Percentiles rank a stretch among this genome's conserved stretches.
These are phyloP conservation scores for Athripsodes cinereus DNA, from an alignment of 2,888 invertebrate species.

Conservation along the genomic window DNA sequence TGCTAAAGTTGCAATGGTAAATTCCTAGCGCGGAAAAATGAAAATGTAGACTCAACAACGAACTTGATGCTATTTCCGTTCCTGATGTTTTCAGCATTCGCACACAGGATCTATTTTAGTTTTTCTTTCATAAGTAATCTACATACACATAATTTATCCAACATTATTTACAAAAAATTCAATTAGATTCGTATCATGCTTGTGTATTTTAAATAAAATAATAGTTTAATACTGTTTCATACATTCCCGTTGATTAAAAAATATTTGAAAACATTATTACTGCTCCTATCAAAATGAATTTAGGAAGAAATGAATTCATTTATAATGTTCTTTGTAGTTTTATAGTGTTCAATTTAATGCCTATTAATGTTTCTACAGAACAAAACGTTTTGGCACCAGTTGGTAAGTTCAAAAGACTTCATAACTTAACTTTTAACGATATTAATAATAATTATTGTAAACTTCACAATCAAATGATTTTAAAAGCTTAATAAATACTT, in stretches of 20 bases:
- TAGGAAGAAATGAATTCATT: too few relatives aligned
- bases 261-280: too few relatives aligned
- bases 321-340: too few relatives aligned
- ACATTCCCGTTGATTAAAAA: too few relatives aligned
- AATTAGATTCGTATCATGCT: not conserved
- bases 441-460: too few relatives aligned
- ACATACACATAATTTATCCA: constrained; percentile 1
- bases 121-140: constrained; percentile 28
- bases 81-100: not conserved
- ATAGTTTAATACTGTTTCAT: not conserved
- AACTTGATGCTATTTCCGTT: not conserved
- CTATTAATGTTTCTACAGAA: not conserved
- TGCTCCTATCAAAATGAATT: too few relatives aligned
- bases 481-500: not conserved
- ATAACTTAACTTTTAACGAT: too few relatives aligned
- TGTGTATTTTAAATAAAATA: not conserved
- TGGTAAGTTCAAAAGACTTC: not conserved
- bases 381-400: not conserved
- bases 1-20: too few relatives aligned
- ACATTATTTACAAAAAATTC: not conserved
- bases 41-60: not conserved
- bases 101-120: not conserved
- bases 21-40: too few relatives aligned
- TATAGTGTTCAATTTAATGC: not conserved
- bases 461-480: too few relatives aligned